phyloP scores from a whole-genome alignment of 53 echinoderm and acorn worm species.

The Actinopyga echinites region DNA sequence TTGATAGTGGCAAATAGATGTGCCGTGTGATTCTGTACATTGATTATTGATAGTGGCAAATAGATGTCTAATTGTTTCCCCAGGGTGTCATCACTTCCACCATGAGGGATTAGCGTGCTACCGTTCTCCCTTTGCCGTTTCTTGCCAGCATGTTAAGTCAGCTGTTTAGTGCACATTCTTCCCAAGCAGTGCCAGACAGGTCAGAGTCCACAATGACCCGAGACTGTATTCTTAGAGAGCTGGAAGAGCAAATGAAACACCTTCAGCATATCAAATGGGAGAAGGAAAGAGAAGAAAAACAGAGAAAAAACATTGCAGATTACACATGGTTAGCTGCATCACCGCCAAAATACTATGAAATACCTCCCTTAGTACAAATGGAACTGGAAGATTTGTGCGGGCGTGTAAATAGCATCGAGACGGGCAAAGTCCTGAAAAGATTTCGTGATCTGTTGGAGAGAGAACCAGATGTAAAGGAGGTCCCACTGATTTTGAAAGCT shows the following conservation, averaged over 20 bases:
- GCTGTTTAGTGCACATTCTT: neutral
- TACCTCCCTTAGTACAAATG: constrained; percentile 74
- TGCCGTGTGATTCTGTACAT: too few relatives aligned
- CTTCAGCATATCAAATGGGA: constrained; percentile 71
- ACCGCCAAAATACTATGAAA: constrained; percentile 79
- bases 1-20: too few relatives aligned
- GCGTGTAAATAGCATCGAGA: constrained; percentile 65
- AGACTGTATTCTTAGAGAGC: constrained; percentile 80
- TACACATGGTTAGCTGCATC: constrained; percentile 90
- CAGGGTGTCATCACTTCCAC: neutral
- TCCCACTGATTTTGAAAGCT: constrained; percentile 77
- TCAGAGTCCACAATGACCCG: constrained; percentile 70
- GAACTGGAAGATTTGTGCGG: constrained; percentile 85
- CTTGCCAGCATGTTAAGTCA: constrained; percentile 44
- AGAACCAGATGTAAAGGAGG: constrained; percentile 80
- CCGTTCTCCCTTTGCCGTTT: neutral
- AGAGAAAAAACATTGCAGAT: constrained; percentile 71
- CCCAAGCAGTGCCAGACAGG: constrained; percentile 62
- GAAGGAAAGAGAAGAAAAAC: constrained; percentile 68
- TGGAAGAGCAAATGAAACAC: constrained; percentile 81
- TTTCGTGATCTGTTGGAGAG: constrained; percentile 77
- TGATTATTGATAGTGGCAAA: too few relatives aligned
- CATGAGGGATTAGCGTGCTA: constrained; percentile 27
- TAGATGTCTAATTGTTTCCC: too few relatives aligned
- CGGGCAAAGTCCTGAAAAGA: constrained; percentile 70